Evolutionary conservation across 1,140 invertebrate genomes (phyloP), one percentile per base, ranked within the genome.

Genomic region (Mylabris phalerata): DNA sequence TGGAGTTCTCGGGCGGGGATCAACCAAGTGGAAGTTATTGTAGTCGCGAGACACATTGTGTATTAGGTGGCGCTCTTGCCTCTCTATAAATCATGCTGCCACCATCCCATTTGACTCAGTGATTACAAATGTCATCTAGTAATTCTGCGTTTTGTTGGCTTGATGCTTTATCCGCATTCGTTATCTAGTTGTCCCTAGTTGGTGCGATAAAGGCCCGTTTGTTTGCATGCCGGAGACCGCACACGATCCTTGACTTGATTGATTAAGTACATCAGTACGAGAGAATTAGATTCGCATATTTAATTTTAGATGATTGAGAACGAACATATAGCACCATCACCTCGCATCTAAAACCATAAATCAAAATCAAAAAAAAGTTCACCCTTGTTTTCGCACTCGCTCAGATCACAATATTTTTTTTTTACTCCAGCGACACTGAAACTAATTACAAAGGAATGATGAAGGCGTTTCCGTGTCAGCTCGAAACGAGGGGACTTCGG

Each of bases 71-170:
- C 56, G 64, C 48, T 63, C 56, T 59, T 57, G 59, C 48, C 40
- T 57, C 44, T 50, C 62, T 60, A 68, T 68, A 65, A 68, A 68
- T 68, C 67, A 68, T 62, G 48, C 50, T 59, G 57, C 62, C 62
- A 62, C 60, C 62, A 62, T 61, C 56, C 63, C 52, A 66, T 66
- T 61, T 64, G 64, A 65, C 62, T 65, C 45, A 58, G 60, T 68
- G 62, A 68, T 68, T 68, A 63, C 63, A 58, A 66, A 62, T 68
- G 65, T 68, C 67, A 68, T 67, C 65, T 62, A 48, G 60, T 62
- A 62, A 66, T 66, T 61, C 62, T 44, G 56, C 50, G 62, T 50
- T 59, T 57, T 57, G 48, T 66, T 47, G 25, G 11, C 43, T 24
- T 40, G 25, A 13, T 55, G 26, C 44, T 48, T 32, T 32, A 27